Evolutionary conservation across 2,797 vertebrate species (phyloP).

Genomic region (Notolabrus celidotus): DNA sequence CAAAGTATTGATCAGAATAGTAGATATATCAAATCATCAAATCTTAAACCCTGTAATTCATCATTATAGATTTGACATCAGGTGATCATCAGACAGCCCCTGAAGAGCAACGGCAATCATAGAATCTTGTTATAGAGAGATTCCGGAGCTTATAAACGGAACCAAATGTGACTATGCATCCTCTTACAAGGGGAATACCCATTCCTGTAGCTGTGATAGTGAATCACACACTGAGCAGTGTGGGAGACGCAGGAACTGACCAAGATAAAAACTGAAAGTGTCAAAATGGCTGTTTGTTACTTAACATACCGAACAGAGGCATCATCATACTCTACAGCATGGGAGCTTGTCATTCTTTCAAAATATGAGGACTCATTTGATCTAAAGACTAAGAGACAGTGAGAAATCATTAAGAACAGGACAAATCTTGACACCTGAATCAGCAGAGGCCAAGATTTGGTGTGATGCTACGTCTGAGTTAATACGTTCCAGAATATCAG

Average conservation of each 20-base stretch:
- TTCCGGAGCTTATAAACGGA: constrained; percentile 9
- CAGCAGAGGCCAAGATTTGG: background rate
- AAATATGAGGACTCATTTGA: background rate
- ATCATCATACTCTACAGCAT: background rate
- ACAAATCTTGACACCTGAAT: background rate
- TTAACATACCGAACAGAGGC: constrained; percentile 25
- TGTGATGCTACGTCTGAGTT: background rate
- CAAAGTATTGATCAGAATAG: no score
- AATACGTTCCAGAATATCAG: background rate
- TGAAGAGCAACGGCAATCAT: background rate
- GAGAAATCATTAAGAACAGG: background rate
- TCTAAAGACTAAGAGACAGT: background rate
- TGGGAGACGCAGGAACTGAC: constrained; percentile 61
- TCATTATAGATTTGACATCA: no score
- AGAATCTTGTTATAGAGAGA: background rate
- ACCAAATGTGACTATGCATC: constrained; percentile 33
- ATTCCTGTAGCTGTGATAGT: constrained; percentile 53
- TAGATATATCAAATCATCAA: constrained; percentile 1
- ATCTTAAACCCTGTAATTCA: background rate
- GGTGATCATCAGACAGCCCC: background rate
- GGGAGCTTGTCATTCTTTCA: constrained; percentile 6
- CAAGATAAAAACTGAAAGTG: constrained; percentile 50
- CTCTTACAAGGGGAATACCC: constrained; percentile 55
- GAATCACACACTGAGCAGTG: constrained; percentile 62
- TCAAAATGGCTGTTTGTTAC: constrained; percentile 45